Percentiles rank a stretch among this genome's conserved stretches.
Evolutionary conservation across 2,113 vertebrate genomes (phyloP).

Genomic region (Pseudorectes ferrugineus): DNA sequence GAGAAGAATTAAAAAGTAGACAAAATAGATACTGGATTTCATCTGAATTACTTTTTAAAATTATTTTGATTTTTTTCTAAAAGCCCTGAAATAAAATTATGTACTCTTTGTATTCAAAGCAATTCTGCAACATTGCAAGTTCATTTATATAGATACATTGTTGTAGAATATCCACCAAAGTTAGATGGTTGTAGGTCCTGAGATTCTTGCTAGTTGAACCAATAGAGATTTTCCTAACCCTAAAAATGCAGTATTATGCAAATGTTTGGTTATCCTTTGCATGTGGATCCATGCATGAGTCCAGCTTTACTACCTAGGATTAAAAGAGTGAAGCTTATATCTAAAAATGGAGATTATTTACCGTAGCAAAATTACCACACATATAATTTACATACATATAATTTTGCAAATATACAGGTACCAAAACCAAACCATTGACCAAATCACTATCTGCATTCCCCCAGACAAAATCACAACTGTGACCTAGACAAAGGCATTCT

Average conservation of each 20-base stretch:
- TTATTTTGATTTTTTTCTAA: neutral
- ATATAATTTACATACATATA: neutral
- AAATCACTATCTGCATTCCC: neutral
- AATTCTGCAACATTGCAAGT: neutral
- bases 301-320: neutral
- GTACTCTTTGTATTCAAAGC: neutral
- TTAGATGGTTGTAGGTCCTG: neutral
- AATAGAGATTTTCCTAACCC: neutral
- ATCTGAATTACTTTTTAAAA: neutral
- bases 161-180: neutral
- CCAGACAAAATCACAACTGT: neutral
- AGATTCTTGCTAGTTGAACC: neutral
- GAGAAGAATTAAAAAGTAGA: neutral
- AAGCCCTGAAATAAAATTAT: neutral
- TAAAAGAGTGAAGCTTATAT: neutral
- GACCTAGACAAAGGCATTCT: neutral
- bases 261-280: neutral
- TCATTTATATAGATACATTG: neutral
- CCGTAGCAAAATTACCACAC: neutral
- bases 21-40: neutral
- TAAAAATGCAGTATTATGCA: neutral
- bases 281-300: neutral
- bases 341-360: neutral
- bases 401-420: neutral
- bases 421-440: neutral